phyloP scores from a whole-genome alignment of 2,888 invertebrate species.

The Athalia rosae region DNA sequence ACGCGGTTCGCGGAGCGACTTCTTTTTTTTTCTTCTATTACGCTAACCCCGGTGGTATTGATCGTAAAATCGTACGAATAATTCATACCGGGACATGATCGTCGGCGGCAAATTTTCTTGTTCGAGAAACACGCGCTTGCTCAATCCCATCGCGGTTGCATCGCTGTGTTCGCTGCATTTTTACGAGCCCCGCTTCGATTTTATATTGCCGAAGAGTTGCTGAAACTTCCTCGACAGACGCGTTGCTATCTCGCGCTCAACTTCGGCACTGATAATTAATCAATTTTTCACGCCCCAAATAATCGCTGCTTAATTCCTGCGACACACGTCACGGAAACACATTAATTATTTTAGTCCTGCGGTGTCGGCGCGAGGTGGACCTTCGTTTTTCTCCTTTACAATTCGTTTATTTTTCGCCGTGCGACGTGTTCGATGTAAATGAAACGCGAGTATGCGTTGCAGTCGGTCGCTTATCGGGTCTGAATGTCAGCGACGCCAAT shows the following conservation, averaged over 20 bases:
- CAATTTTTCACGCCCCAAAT: background rate
- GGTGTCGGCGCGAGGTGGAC: no score
- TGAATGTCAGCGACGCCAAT: background rate
- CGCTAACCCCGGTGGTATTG: background rate
- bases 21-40: background rate
- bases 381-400: background rate
- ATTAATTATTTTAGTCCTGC: no score
- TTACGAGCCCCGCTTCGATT: background rate
- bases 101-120: no score
- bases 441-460: conserved; percentile 2
- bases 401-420: background rate
- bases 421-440: background rate
- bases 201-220: background rate
- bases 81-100: background rate
- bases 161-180: background rate
- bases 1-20: background rate
- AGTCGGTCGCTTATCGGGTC: background rate
- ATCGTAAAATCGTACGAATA: background rate
- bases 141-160: background rate
- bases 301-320: no score
- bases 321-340: no score
- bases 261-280: background rate
- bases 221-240: background rate
- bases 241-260: no score
- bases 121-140: background rate